phyloP scores from a whole-genome alignment of 2,888 invertebrate species.

The Mythimna loreyi region DNA sequence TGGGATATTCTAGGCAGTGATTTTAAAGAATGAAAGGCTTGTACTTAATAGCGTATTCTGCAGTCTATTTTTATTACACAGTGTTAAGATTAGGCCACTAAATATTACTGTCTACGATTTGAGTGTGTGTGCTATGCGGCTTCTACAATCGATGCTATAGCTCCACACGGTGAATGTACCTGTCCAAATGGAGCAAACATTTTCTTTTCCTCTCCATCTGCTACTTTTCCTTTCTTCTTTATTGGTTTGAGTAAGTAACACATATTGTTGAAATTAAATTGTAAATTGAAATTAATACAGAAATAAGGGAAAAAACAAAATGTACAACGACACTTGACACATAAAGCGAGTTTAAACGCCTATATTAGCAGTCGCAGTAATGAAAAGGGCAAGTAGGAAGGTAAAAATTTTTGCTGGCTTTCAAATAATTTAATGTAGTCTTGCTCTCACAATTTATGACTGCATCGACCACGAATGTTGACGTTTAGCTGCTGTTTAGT shows the following conservation, averaged over 20 bases:
- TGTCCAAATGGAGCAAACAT: slow-evolving; percentile 95
- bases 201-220: slow-evolving; percentile 94
- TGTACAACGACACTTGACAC: slow-evolving; percentile 6
- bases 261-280: slow-evolving; percentile 53
- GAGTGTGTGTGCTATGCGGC: slow-evolving; percentile 47
- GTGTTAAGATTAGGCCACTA: slow-evolving; percentile 38
- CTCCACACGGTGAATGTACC: slow-evolving; percentile 87
- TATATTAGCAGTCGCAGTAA: not conserved
- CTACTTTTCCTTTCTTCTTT: slow-evolving; percentile 94
- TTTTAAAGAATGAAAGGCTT: slow-evolving; percentile 22
- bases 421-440: not conserved
- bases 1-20: slow-evolving; percentile 26
- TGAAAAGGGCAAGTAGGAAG: not conserved
- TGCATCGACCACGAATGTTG: slow-evolving; percentile 1
- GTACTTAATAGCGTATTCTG: slow-evolving; percentile 21
- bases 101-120: slow-evolving; percentile 37
- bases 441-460: not conserved
- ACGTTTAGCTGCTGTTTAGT: not conserved
- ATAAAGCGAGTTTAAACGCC: slow-evolving; percentile 2
- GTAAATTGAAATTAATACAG: slow-evolving; percentile 46
- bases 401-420: not conserved
- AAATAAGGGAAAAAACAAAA: slow-evolving; percentile 37
- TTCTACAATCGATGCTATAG: slow-evolving; percentile 57
- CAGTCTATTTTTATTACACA: slow-evolving; percentile 8
- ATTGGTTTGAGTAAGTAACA: slow-evolving; percentile 69